Evolutionary conservation across 2,113 vertebrate genomes (phyloP).

Genomic region (Oostethus manadensis): DNA sequence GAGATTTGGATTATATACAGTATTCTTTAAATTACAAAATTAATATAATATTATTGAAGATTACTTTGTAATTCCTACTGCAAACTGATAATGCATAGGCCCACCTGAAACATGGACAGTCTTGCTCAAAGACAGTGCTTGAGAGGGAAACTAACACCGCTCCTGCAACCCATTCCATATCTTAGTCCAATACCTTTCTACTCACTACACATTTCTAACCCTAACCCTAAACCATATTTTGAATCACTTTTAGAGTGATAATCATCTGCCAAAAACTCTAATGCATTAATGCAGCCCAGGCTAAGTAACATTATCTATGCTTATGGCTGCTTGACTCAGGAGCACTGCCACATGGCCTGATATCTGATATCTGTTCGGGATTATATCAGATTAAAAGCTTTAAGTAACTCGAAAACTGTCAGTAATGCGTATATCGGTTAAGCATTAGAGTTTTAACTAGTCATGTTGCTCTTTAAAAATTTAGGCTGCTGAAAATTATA

Average conservation of each 20-base stretch:
- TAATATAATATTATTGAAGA: not conserved
- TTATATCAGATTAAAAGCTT: slow-evolving; percentile 34
- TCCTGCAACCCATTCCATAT: no score
- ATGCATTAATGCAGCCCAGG: slow-evolving; percentile 7
- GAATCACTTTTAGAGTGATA: slow-evolving; percentile 21
- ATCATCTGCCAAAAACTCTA: slow-evolving; percentile 9
- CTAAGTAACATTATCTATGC: slow-evolving; percentile 42
- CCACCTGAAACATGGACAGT: no score
- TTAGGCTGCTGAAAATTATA: not conserved
- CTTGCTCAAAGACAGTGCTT: no score
- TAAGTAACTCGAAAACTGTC: slow-evolving; percentile 33
- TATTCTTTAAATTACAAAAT: no score
- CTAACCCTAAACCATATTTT: slow-evolving; percentile 15
- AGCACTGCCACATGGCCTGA: slow-evolving; percentile 42
- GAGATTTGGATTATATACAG: no score
- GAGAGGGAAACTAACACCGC: no score
- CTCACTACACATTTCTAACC: not conserved
- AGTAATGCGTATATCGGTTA: not conserved
- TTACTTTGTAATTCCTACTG: not conserved
- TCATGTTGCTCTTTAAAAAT: not conserved
- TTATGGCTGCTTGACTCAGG: slow-evolving; percentile 34
- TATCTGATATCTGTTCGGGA: slow-evolving; percentile 43
- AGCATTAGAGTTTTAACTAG: not conserved
- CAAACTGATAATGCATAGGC: not conserved
- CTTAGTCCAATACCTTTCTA: not conserved